These are phyloP conservation scores for Mesochorus sp. DNA, from an alignment of 2,888 invertebrate genomes.

Conservation along the genomic window DNA sequence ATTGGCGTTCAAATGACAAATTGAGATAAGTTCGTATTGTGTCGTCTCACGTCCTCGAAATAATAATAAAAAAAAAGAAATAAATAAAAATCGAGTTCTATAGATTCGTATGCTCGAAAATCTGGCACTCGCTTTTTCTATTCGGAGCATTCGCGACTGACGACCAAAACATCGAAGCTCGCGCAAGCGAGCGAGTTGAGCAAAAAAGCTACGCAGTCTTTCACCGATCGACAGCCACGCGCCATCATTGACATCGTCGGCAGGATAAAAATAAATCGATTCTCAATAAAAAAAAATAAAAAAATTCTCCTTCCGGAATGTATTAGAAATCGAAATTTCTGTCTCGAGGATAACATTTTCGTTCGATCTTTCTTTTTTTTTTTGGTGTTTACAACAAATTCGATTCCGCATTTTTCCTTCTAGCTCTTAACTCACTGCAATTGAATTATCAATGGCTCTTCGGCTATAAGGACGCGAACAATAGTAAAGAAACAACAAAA, in stretches of 20 bases:
- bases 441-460: background rate
- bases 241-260: slow-evolving; percentile 60
- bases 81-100: background rate
- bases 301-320: slow-evolving; percentile 39
- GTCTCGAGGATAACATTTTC: background rate
- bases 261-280: slow-evolving; percentile 53
- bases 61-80: background rate
- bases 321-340: slow-evolving; percentile 42
- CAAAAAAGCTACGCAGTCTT: slow-evolving; percentile 28
- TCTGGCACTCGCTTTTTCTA: slow-evolving; percentile 39
- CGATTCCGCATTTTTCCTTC: background rate
- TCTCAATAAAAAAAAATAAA: slow-evolving; percentile 44
- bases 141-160: slow-evolving; percentile 44
- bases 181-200: too few relatives aligned
- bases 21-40: slow-evolving; percentile 25
- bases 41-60: background rate
- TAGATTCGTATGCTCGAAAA: slow-evolving; percentile 2
- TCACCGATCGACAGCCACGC: slow-evolving; percentile 55
- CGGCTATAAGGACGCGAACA: background rate
- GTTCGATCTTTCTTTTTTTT: background rate
- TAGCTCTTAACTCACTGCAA: too few relatives aligned
- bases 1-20: slow-evolving; percentile 49
- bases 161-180: slow-evolving; percentile 38
- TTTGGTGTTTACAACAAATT: background rate
- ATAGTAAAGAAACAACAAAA: background rate